Conservation (phyloP, 2,113 vertebrate genomes). For the Pedionomus torquatus region DNA sequence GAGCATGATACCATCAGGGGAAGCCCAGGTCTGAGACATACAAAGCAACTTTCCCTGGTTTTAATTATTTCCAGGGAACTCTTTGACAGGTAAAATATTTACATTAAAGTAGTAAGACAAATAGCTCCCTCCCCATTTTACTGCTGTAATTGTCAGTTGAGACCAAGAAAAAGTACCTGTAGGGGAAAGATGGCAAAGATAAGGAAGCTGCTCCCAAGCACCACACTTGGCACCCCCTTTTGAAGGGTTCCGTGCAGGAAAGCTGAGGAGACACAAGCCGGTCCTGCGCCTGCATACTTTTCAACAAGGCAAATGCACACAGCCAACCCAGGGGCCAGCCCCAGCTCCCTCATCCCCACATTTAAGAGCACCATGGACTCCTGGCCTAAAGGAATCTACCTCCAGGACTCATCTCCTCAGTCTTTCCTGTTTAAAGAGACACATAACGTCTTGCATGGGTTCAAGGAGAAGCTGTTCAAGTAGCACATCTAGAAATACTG, state of each 20-base stretch:
- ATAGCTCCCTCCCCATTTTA: background rate
- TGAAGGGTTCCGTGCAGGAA: background rate
- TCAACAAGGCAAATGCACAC: rapidly evolving
- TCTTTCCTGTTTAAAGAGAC: background rate
- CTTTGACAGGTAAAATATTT: background rate
- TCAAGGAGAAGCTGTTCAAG: background rate
- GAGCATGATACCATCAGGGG: background rate
- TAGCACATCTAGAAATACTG: background rate
- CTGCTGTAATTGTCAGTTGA: background rate
- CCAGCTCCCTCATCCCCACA: rapidly evolving
- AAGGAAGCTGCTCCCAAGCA: rapidly evolving
- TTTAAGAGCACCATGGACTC: background rate
- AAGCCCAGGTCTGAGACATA: background rate
- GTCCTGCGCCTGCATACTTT: background rate
- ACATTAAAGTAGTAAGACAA: background rate
- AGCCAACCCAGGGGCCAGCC: background rate
- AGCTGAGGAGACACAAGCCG: background rate
- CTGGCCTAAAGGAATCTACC: background rate
- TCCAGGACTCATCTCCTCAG: background rate
- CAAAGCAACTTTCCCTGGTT: background rate
- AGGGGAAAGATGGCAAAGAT: background rate
- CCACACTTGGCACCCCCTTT: background rate
- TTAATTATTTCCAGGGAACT: background rate
- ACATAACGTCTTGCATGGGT: background rate
- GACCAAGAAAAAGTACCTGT: background rate